Evolutionary conservation across 2,113 vertebrate species (phyloP), one percentile per base, ranked within the genome.

Genomic region (Callaeas wilsoni): DNA sequence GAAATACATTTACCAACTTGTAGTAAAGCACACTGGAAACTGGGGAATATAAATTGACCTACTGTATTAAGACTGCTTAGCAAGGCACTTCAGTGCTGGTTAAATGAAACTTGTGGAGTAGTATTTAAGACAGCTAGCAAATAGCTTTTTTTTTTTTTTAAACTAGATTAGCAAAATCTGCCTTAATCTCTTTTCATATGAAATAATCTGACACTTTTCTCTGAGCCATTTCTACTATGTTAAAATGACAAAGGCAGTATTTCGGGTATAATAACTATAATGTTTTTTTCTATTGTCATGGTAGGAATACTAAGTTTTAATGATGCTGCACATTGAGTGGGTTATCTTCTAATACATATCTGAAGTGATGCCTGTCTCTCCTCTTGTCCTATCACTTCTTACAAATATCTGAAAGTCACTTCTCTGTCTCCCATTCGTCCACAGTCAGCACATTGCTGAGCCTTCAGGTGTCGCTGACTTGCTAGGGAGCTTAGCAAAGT

Each of bases 31-130:
- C 68, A 83, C 32, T 90, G 75, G 85, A 79, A 80, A 69, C 7
- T 25, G 37, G 63, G 62, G 52, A 87, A 52, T 68, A 37, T 62
- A 9, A 86, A 88, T 64, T 83, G 63, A 64, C 47, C 49, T 71
- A 88, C 55, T 4, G 0, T 69, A 44, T 73, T 68, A 76, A 90
- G 49, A 82, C 57, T 86, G 79, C 76, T 90, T 92, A 80, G 55
- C 37, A 84, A 83, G 39, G 73, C 79, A 93, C 42, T 92, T 93
- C 84, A 80, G 55, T 92, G 94, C 76, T 83, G 88, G 82, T 86
- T 95, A 88, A 92, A 93, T 82, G 9, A 95, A 94, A 94, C 90
- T 90, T 80, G 79, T 92, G 92, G 76, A 86, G 55, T 86, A 90
- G 71, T 75, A 90, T 88, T 90, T 92, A 90, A 82, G 50, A 91